These are phyloP conservation scores for Lamellibrachia columna DNA, from an alignment of 2,888 invertebrate genomes.

Conservation along the genomic window DNA sequence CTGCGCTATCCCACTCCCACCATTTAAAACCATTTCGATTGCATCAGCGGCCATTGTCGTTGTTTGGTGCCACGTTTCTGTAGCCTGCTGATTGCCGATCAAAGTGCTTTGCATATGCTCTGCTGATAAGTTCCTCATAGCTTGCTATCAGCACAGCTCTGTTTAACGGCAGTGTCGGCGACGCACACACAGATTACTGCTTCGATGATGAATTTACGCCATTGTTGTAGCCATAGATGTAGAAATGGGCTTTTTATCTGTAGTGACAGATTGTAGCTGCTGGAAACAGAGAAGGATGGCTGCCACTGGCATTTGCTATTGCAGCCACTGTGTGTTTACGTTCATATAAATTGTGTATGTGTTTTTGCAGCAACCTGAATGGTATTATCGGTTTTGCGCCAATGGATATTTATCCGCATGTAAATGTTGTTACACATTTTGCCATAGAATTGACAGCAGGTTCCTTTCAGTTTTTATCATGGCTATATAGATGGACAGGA, in stretches of 20 bases:
- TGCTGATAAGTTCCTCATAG: background rate
- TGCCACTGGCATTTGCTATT: background rate
- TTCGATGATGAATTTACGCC: background rate
- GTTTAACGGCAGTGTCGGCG: slow-evolving; percentile 18
- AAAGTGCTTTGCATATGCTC: background rate
- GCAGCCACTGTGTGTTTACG: background rate
- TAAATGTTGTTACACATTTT: background rate
- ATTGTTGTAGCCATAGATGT: background rate
- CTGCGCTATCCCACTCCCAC: background rate
- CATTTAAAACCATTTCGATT: background rate
- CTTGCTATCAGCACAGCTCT: background rate
- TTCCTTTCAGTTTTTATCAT: background rate
- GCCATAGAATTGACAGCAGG: background rate
- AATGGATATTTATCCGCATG: background rate
- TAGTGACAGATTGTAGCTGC: background rate
- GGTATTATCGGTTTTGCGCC: background rate
- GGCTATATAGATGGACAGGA: background rate
- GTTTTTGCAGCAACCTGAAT: background rate
- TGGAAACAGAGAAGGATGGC: background rate
- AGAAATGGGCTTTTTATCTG: slow-evolving; percentile 11
- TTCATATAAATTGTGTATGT: background rate
- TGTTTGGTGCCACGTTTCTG: background rate
- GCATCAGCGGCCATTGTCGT: background rate
- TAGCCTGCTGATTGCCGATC: background rate
- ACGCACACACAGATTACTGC: background rate